phyloP scores from a whole-genome alignment of 1,140 invertebrate genomes.

The Danaus melanippus region DNA sequence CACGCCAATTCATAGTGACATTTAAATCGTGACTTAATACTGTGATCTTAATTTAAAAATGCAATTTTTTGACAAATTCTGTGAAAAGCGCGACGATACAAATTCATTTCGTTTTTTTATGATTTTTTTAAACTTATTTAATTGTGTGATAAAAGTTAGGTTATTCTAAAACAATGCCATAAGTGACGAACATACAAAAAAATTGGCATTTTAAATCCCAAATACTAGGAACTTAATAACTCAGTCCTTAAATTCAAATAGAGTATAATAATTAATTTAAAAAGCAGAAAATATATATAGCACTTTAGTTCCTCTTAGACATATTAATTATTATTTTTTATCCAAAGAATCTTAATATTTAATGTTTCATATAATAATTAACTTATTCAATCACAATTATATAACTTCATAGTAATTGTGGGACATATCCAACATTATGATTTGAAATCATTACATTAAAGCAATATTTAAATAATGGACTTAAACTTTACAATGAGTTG shows the following conservation, averaged over 20 bases:
- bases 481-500: conserved; percentile 47
- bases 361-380: conserved; percentile 50
- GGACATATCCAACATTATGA: too few relatives aligned
- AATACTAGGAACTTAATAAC: conserved; percentile 28
- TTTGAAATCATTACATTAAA: conserved; percentile 36
- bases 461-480: conserved; percentile 63
- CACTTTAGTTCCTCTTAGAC: conserved; percentile 68
- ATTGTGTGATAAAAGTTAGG: conserved; percentile 65
- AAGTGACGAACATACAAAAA: conserved; percentile 45
- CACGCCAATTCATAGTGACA: conserved; percentile 59
- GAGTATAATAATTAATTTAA: conserved; percentile 24
- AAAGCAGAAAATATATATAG: conserved; percentile 50
- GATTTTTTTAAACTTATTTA: conserved; percentile 53
- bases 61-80: conserved; percentile 67
- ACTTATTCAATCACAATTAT: conserved; percentile 7
- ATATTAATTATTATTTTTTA: conserved; percentile 63
- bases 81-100: conserved; percentile 54
- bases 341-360: conserved; percentile 66
- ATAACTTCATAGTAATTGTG: too few relatives aligned
- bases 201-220: conserved; percentile 54
- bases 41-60: conserved; percentile 72
- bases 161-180: conserved; percentile 44
- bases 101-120: conserved; percentile 41
- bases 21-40: conserved; percentile 69
- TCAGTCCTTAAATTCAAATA: conserved; percentile 30